These are phyloP conservation scores for Galerucella calmariensis DNA, from an alignment of 2,888 invertebrate genomes.

Conservation along the genomic window DNA sequence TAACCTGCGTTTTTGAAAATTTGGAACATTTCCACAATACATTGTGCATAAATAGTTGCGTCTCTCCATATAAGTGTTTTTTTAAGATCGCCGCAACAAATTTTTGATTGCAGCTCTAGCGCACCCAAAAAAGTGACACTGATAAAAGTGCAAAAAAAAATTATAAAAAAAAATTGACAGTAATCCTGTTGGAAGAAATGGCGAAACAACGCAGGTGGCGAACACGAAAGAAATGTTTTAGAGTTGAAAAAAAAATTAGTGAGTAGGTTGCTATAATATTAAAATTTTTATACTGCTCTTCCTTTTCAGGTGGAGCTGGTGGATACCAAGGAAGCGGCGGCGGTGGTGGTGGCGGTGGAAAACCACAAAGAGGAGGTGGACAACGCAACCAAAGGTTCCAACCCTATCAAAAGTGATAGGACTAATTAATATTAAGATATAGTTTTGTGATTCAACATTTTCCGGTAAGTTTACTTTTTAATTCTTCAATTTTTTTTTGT, in stretches of 20 bases:
- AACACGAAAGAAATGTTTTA: conserved; percentile 49
- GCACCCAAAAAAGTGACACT: conserved; percentile 21
- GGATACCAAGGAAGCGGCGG: conserved; percentile 74
- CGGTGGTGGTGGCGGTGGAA: conserved; percentile 66
- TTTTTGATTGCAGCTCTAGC: conserved; percentile 32
- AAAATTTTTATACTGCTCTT: conserved; percentile 60
- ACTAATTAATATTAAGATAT: conserved; percentile 6
- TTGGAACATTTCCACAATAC: conserved; percentile 41
- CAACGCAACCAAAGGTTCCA: conserved; percentile 85
- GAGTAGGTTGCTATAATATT: conserved; percentile 58
- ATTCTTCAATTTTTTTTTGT: not conserved
- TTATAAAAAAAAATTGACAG: conserved; percentile 39
- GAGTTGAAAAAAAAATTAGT: conserved; percentile 54
- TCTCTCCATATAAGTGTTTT: conserved; percentile 22
- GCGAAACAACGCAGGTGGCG: conserved; percentile 55
- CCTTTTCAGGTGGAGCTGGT: conserved; percentile 57
- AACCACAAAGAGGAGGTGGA: conserved; percentile 73
- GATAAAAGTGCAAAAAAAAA: conserved; percentile 10
- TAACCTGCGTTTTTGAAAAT: conserved; percentile 48
- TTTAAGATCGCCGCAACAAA: conserved; percentile 24
- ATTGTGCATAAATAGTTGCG: conserved; percentile 39
- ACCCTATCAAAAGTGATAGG: conserved; percentile 69
- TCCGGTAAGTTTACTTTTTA: conserved; percentile 34
- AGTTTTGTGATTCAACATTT: conserved; percentile 45
- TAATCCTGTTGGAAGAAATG: conserved; percentile 43